Base-by-base conservation (phyloP, 2,888 invertebrate species). In the Endomychus coccineus region DNA sequence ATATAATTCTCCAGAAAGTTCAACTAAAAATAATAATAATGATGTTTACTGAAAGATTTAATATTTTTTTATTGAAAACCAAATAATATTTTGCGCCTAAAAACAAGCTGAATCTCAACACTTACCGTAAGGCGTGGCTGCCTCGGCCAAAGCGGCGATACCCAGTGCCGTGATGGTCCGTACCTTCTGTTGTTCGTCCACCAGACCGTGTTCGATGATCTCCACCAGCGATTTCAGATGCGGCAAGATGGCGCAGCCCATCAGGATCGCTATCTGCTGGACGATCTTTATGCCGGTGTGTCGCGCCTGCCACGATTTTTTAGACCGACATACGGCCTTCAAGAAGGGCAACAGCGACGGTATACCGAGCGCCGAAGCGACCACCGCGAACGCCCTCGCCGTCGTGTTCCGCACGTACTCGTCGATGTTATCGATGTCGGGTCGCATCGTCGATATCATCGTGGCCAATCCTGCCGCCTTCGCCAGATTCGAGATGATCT, bases 381-480 rank as follows among this genome's bases (percentile, higher is more conserved):
- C 98, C 1, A 99, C 98, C n/a, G 98, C 98, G 67, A 99, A 99
- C 1, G 98, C 98, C 56, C 98, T 77, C 3, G 98, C 98, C 0
- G 98, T 99, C 0, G 98, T 99, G 66, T 99, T 99, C 61, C 98
- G 78, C 22, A 99, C 98, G 60, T 99, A 98, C 69, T 97, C 96
- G 66, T 97, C 97, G 55, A 96, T 96, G 63, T 98, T 98, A 68
- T 98, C 98, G 55, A 99, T 99, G 71, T 98, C 98, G 0, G 98
- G 98, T 62, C 98, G 76, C 98, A 98, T 98, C 0, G 98, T 98
- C 3, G 97, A 97, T 58, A 98, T 99, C 98, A 98, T 99, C 9
- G 98, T 99, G 3, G 98, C 98, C 36, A 98, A 70, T 37, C 98
- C 98, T 2, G 98, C 98, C 1, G 98, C 98, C 71, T 99, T 98